Base-by-base conservation (phyloP, 2,797 vertebrate species). In the Sylvia borin region DNA sequence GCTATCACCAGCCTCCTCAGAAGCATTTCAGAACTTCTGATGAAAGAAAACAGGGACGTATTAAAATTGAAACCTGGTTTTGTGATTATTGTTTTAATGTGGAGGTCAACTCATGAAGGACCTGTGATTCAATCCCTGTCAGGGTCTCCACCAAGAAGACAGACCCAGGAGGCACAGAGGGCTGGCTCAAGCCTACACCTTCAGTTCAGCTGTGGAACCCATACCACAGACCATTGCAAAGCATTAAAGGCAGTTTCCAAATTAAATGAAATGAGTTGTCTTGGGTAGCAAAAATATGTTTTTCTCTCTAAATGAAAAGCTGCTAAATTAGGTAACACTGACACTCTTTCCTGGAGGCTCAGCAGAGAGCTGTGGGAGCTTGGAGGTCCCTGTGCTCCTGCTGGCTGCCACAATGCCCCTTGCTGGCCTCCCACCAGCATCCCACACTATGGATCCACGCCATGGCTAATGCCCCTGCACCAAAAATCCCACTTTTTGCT, bases 1-100 rank as follows among this genome's bases (percentile, higher is more conserved):
- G 89, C 96, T 95, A 95, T 91, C 85, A 90, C 54, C 85, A 96
- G 36, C 79, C 91, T 95, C 88, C 85, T 87, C 93, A 91, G 84
- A 94, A 95, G 94, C 79, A 65, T 67, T 96, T 95, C 47, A 80
- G 54, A 94, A 88, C 70, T 90, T 95, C 53, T 87, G 88, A 92
- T 78, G 89, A 94, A 91, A 91, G 78, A 87, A 95, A 95, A 92
- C 60, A 90, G 73, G 48, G 62, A 73, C 0, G 0, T 75, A 66
- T 64, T 86, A 83, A 94, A 94, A 91, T 47, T 73, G 64, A 90
- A 94, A 91, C 48, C 76, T 64, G 79, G 64, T 92, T 93, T 84
- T 72, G 38, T 32, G 61, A 51, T 64, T 61, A 11, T 54, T 60
- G 68, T 92, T 92, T 93, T 90, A 92, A 91, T 78, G 34, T 2